These are phyloP conservation scores for Pyrgilauda ruficollis DNA, from an alignment of 2,113 vertebrate genomes.

Conservation along the genomic window DNA sequence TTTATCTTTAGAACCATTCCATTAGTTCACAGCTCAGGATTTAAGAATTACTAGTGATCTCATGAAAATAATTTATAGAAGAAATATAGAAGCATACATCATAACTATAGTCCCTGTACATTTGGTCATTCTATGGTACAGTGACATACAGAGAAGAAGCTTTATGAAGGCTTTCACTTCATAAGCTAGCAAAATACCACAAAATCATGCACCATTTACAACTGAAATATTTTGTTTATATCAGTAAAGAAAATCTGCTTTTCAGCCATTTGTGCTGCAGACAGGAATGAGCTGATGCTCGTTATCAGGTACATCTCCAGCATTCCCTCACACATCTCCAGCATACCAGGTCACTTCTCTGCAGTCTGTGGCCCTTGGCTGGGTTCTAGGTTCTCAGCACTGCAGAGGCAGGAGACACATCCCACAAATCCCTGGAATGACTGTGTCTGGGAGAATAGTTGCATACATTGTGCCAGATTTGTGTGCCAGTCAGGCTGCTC, in stretches of 20 bases:
- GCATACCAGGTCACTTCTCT: neutral
- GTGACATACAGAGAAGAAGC: neutral
- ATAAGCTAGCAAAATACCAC: neutral
- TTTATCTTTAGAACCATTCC: neutral
- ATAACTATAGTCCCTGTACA: neutral
- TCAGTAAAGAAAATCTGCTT: neutral
- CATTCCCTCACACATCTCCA: neutral
- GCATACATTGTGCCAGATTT: neutral
- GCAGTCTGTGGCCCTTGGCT: accelerated
- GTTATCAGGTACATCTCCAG: neutral
- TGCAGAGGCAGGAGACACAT: neutral
- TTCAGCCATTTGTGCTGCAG: neutral
- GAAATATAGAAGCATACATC: neutral
- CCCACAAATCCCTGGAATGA: neutral
- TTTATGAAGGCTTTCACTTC: neutral
- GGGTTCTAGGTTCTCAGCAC: neutral
- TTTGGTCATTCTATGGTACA: neutral
- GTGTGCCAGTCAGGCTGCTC: neutral
- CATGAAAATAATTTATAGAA: neutral
- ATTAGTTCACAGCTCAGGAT: neutral
- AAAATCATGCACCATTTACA: neutral
- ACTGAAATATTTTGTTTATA: neutral
- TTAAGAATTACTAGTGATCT: neutral
- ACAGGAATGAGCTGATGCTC: neutral
- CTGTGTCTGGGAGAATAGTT: accelerated